Conservation (phyloP, 1,140 invertebrate species). For the Tetranychus cinnabarinus region DNA sequence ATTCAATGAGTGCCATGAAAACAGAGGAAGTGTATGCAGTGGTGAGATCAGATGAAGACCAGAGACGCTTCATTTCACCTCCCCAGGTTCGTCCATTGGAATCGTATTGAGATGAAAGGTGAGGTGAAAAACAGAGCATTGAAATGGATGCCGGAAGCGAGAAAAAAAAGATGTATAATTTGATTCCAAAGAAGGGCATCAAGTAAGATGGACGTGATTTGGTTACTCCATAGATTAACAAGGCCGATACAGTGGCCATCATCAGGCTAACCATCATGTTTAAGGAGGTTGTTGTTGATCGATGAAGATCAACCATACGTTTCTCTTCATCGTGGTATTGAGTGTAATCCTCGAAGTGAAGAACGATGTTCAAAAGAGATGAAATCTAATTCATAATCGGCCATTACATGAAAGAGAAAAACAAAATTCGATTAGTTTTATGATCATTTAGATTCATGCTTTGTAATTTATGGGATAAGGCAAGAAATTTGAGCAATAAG, state of each 20-base stretch:
- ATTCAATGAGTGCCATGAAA: slow-evolving; percentile 1
- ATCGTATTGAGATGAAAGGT: not conserved
- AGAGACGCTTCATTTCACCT: not conserved
- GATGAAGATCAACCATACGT: not conserved
- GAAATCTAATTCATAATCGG: not conserved
- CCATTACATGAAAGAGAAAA: too few relatives aligned
- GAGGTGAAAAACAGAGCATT: not conserved
- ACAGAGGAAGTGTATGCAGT: slow-evolving; percentile 4
- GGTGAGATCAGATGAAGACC: not conserved
- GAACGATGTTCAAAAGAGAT: not conserved
- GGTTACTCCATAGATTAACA: slow-evolving; percentile 8
- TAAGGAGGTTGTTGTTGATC: not conserved
- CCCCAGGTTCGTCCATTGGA: not conserved
- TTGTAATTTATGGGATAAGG: too few relatives aligned
- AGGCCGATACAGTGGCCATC: slow-evolving; percentile 2
- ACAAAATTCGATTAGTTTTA: too few relatives aligned
- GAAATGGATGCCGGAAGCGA: slow-evolving; percentile 19
- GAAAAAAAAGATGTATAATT: slow-evolving; percentile 66
- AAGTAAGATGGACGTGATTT: slow-evolving; percentile 36
- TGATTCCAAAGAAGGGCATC: slow-evolving; percentile 63
- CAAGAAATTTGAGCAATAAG: too few relatives aligned
- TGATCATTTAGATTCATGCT: too few relatives aligned
- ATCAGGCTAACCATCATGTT: not conserved
- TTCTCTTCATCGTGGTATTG: not conserved
- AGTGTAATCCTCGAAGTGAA: not conserved